phyloP scores from a whole-genome alignment of 2,113 vertebrate species.

The Ictidomys tridecemlineatus region DNA sequence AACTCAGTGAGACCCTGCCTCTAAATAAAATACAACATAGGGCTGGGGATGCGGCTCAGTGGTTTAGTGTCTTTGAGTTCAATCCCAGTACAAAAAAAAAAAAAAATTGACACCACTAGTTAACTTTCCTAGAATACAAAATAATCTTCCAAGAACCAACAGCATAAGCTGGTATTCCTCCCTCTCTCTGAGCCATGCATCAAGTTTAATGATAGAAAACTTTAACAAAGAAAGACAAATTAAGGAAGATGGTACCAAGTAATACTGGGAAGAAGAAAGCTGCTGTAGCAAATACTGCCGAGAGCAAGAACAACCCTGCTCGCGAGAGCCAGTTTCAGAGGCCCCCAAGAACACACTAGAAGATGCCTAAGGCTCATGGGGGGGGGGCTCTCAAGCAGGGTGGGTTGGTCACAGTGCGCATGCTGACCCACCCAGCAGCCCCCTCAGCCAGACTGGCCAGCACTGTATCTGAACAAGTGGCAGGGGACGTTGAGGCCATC shows the following conservation, averaged over 20 bases:
- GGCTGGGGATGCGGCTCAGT: too few relatives aligned
- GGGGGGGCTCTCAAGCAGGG: neutral
- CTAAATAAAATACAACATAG: too few relatives aligned
- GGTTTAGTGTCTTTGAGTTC: too few relatives aligned
- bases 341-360: neutral
- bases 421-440: neutral
- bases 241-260: neutral
- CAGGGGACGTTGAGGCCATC: neutral
- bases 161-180: neutral
- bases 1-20: too few relatives aligned
- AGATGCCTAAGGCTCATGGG: neutral
- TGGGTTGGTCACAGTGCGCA: neutral
- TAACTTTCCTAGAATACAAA: neutral
- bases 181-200: neutral
- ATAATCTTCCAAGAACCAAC: too few relatives aligned
- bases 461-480: too few relatives aligned
- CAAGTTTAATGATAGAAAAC: neutral
- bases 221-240: too few relatives aligned
- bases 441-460: too few relatives aligned
- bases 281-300: accelerated
- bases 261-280: neutral
- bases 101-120: accelerated
- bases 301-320: accelerated
- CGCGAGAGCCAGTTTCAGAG: neutral
- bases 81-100: too few relatives aligned